phyloP scores from a whole-genome alignment of 2,797 vertebrate species.

The Acanthurus lineatus region DNA sequence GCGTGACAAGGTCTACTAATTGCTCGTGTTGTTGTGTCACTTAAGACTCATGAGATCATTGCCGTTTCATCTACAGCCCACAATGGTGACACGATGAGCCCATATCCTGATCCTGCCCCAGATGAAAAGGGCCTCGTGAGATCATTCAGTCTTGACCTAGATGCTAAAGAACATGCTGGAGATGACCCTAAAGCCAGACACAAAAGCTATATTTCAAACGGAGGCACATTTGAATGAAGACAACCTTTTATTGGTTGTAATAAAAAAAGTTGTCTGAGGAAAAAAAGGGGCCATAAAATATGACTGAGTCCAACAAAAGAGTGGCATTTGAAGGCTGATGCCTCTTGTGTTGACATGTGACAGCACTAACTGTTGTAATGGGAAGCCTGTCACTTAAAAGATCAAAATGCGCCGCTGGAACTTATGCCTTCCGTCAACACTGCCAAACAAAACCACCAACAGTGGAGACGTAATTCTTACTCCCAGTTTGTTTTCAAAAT shows the following conservation, averaged over 20 bases:
- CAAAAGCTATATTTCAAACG: constrained; percentile 34
- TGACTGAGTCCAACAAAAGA: constrained; percentile 33
- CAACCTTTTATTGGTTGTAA: constrained; percentile 16
- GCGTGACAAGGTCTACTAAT: constrained; percentile 57
- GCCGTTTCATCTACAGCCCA: constrained; percentile 59
- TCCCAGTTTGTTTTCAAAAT: constrained; percentile 74
- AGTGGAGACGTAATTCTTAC: constrained; percentile 59
- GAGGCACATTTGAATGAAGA: constrained; percentile 26
- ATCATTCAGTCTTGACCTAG: constrained; percentile 79
- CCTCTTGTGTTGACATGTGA: constrained; percentile 63
- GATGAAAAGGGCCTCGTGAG: constrained; percentile 73
- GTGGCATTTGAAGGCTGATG: constrained; percentile 37
- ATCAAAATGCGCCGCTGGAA: constrained; percentile 78
- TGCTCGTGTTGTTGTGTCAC: constrained; percentile 70
- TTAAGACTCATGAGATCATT: constrained; percentile 83
- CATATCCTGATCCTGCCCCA: constrained; percentile 60
- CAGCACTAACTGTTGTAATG: constrained; percentile 66
- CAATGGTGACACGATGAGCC: constrained; percentile 72
- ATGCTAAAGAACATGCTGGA: constrained; percentile 67
- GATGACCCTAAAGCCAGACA: constrained; percentile 25
- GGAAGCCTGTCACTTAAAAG: constrained; percentile 74
- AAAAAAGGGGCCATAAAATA: constrained; percentile 42
- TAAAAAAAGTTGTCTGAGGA: neutral
- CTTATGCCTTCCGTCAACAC: constrained; percentile 62
- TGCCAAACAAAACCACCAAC: constrained; percentile 58